Conservation (phyloP, 2,888 invertebrate genomes). For the Eilema sororculum region DNA sequence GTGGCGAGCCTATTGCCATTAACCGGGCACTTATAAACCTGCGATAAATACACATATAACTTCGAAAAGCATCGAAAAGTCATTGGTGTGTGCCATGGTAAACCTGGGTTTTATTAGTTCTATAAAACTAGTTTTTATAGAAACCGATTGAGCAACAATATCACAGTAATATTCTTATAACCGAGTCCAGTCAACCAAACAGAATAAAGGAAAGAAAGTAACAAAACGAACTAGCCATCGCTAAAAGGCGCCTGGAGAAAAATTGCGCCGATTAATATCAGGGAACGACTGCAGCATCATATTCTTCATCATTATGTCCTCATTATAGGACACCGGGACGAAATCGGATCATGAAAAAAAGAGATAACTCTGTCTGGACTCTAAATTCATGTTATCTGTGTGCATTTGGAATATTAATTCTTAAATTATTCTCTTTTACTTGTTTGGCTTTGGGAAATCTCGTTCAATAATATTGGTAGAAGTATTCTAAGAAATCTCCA, state of each 20-base stretch:
- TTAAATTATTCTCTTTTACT: neutral
- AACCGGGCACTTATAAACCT: too few species aligned
- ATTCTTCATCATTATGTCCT: constrained; percentile 83
- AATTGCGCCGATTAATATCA: constrained; percentile 71
- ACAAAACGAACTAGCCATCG: constrained; percentile 55
- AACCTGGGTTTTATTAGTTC: neutral
- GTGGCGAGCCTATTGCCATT: too few species aligned
- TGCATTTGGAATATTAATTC: constrained; percentile 7
- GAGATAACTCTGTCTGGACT: constrained; percentile 46
- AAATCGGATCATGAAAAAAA: constrained; percentile 62
- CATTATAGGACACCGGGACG: constrained; percentile 71
- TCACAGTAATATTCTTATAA: constrained; percentile 13
- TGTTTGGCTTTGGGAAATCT: neutral
- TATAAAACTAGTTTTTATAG: neutral
- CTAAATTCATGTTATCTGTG: constrained; percentile 10
- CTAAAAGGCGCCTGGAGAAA: constrained; percentile 57
- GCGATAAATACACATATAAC: too few species aligned
- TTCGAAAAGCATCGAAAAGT: too few species aligned
- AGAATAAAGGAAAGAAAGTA: constrained; percentile 38
- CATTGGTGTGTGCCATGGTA: too few species aligned
- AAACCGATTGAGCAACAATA: constrained; percentile 12
- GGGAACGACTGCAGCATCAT: constrained; percentile 67
- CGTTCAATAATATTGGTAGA: neutral
- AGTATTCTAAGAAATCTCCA: neutral
- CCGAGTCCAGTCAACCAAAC: constrained; percentile 22